phyloP scores from a whole-genome alignment of 2,113 vertebrate species.

The Noturus placidus region DNA sequence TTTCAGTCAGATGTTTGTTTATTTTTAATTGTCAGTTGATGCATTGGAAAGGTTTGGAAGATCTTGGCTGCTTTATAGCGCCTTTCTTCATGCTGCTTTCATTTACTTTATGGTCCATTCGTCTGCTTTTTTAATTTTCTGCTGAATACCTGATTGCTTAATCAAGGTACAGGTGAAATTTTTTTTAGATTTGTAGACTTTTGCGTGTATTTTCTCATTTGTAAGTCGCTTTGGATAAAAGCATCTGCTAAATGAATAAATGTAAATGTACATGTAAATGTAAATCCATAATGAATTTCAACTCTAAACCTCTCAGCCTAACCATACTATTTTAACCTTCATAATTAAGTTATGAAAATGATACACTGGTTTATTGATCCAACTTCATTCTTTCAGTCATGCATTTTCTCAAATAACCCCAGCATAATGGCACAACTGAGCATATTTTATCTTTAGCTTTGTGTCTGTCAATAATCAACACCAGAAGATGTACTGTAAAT shows the following conservation, averaged over 20 bases:
- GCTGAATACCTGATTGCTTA: background rate
- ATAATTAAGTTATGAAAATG: background rate
- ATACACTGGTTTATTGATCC: background rate
- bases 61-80: background rate
- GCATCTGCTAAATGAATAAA: no score
- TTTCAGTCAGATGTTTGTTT: background rate
- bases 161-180: background rate
- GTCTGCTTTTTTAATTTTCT: background rate
- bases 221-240: no score
- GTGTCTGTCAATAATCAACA: background rate
- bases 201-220: no score
- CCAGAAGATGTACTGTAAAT: background rate
- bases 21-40: background rate
- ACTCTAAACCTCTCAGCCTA: background rate
- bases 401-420: background rate
- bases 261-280: no score
- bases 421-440: background rate
- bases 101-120: background rate
- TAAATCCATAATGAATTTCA: background rate
- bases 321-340: background rate
- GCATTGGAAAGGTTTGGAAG: background rate
- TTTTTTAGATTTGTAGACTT: no score
- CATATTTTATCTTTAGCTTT: background rate
- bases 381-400: background rate
- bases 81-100: background rate